These are phyloP conservation scores for Limonius californicus DNA, from an alignment of 1,140 invertebrate genomes.

Conservation along the genomic window DNA sequence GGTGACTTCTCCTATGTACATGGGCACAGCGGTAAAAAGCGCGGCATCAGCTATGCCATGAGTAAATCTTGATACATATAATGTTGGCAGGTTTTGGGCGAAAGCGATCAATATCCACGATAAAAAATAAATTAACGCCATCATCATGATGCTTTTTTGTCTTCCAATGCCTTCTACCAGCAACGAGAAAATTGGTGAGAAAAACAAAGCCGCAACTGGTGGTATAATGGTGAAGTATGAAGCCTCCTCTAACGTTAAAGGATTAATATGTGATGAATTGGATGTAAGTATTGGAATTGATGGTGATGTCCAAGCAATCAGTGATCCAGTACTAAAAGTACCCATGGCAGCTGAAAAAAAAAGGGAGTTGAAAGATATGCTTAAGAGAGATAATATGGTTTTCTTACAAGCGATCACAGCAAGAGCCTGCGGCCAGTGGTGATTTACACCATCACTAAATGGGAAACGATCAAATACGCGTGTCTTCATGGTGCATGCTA, in stretches of 20 bases:
- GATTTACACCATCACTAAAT: too few relatives aligned
- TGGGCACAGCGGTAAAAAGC: conserved; percentile 22
- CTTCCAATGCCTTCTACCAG: conserved; percentile 2
- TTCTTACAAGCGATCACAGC: neutral
- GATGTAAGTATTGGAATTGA: too few relatives aligned
- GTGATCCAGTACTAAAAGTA: neutral
- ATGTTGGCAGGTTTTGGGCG: neutral
- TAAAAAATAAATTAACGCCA: neutral
- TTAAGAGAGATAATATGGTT: neutral
- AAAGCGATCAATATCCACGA: conserved; percentile 10
- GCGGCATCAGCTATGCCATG: conserved; percentile 27
- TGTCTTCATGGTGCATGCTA: too few relatives aligned
- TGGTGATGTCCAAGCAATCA: too few relatives aligned
- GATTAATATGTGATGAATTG: neutral
- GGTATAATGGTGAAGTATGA: conserved; percentile 1
- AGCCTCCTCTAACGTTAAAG: neutral
- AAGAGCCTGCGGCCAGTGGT: neutral
- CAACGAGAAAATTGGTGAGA: neutral
- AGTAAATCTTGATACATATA: conserved; percentile 6
- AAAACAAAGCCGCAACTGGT: neutral
- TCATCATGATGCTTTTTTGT: neutral
- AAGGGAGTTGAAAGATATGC: neutral
- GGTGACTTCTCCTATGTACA: conserved; percentile 31
- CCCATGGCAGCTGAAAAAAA: neutral
- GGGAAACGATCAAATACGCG: too few relatives aligned